These are phyloP conservation scores for Drosophila guanche DNA, from an alignment of 1,140 invertebrate species.

Conservation along the genomic window DNA sequence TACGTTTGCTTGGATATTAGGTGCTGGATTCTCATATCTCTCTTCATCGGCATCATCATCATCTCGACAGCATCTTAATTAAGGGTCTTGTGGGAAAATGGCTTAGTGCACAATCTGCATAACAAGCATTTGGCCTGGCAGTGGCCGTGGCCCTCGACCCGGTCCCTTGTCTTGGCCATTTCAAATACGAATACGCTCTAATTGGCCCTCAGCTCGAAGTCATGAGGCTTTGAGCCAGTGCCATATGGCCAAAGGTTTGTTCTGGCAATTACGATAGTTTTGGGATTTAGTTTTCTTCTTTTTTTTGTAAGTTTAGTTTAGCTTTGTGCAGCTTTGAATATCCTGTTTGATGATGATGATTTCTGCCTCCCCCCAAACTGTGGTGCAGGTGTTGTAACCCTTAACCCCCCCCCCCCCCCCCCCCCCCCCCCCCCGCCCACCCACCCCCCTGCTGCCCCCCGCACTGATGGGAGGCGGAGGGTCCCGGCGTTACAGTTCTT, in stretches of 20 bases:
- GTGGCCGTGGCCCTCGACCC: neutral
- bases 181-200: slow-evolving; percentile 44
- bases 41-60: slow-evolving; percentile 36
- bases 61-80: slow-evolving; percentile 77
- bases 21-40: slow-evolving; percentile 30
- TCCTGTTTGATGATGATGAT: slow-evolving; percentile 43
- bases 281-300: neutral
- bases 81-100: slow-evolving; percentile 52
- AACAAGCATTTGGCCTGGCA: slow-evolving; percentile 42
- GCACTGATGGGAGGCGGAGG: too few species aligned
- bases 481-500: too few species aligned
- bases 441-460: too few species aligned
- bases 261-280: slow-evolving; percentile 27
- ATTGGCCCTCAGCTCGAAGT: slow-evolving; percentile 37
- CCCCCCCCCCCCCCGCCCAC: too few species aligned
- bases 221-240: slow-evolving; percentile 34
- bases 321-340: slow-evolving; percentile 15
- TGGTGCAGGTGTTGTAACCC: slow-evolving; percentile 44
- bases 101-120: slow-evolving; percentile 58
- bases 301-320: slow-evolving; percentile 4
- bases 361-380: slow-evolving; percentile 3
- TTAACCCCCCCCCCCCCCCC: slow-evolving; percentile 40
- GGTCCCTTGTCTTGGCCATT: slow-evolving; percentile 20
- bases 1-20: slow-evolving; percentile 44
- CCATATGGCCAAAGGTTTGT: neutral